Percentiles rank a stretch among this genome's conserved stretches.
These are phyloP conservation scores for Brachyopa scutellaris DNA, from an alignment of 2,888 invertebrate species.

Conservation along the genomic window DNA sequence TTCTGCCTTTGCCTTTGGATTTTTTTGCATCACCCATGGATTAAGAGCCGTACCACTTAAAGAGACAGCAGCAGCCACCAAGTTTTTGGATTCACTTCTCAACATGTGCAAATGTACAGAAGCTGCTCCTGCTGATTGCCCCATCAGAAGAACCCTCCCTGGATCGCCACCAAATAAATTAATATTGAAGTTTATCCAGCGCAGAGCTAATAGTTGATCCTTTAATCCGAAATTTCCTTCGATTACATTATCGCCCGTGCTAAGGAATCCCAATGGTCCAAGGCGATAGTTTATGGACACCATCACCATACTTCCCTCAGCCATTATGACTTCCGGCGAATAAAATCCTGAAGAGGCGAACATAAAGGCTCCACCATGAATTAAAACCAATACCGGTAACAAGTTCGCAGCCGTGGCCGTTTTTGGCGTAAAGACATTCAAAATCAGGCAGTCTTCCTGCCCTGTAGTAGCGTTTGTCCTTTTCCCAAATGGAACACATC, in stretches of 20 bases:
- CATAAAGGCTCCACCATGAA: constrained; percentile 88
- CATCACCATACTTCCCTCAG: constrained; percentile 84
- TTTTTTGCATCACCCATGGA: constrained; percentile 84
- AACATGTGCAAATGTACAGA: constrained; percentile 88
- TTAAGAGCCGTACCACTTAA: constrained; percentile 86
- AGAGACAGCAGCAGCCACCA: constrained; percentile 81
- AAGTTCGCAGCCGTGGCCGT: constrained; percentile 72
- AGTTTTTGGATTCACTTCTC: constrained; percentile 84
- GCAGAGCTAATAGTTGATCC: constrained; percentile 87
- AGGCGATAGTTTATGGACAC: constrained; percentile 87
- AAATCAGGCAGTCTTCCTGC: constrained; percentile 85
- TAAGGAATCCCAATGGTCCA: constrained; percentile 87
- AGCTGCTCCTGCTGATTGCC: constrained; percentile 88
- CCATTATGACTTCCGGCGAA: constrained; percentile 85
- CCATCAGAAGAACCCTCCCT: constrained; percentile 86
- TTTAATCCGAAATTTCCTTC: constrained; percentile 89
- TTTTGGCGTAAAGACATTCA: constrained; percentile 85
- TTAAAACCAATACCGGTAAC: constrained; percentile 85
- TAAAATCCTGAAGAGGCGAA: constrained; percentile 84
- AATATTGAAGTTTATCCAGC: constrained; percentile 87
- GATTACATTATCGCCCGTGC: constrained; percentile 86
- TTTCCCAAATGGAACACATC: constrained; percentile 70
- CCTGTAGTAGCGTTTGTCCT: constrained; percentile 17
- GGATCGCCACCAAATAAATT: constrained; percentile 87
- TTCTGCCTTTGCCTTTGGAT: constrained; percentile 82